Conservation (phyloP, 2,888 invertebrate species). For the Drosophila borealis region DNA sequence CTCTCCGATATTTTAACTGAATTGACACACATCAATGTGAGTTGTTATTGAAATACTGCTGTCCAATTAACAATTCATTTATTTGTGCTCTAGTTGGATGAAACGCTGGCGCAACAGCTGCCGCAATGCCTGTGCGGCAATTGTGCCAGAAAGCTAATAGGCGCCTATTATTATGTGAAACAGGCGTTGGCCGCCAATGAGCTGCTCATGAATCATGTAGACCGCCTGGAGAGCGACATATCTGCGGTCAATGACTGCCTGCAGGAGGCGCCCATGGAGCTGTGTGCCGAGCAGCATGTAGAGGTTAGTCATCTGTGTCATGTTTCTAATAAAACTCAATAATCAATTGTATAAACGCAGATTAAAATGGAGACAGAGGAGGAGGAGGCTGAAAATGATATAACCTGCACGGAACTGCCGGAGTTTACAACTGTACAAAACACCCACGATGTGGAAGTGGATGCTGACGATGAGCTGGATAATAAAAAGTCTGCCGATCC, state of each 20-base stretch:
- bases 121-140: slow-evolving; percentile 70
- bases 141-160: slow-evolving; percentile 70
- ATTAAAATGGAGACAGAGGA: slow-evolving; percentile 71
- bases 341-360: slow-evolving; percentile 4
- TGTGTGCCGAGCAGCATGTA: slow-evolving; percentile 71
- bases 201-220: slow-evolving; percentile 58
- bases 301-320: slow-evolving; percentile 27
- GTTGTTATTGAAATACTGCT: slow-evolving; percentile 4
- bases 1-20: slow-evolving; percentile 63
- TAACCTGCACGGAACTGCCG: slow-evolving; percentile 57
- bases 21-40: slow-evolving; percentile 63
- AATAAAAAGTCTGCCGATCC: slow-evolving; percentile 58
- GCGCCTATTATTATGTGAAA: slow-evolving; percentile 71
- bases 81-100: slow-evolving; percentile 34
- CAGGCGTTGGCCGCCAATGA: slow-evolving; percentile 69
- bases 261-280: slow-evolving; percentile 76
- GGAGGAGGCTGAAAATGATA: slow-evolving; percentile 58
- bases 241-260: slow-evolving; percentile 64
- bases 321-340: background rate
- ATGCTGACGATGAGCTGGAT: slow-evolving; percentile 13
- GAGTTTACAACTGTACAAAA: slow-evolving; percentile 44
- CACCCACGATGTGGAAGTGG: slow-evolving; percentile 27
- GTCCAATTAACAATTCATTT: background rate
- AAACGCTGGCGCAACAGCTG: slow-evolving; percentile 42
- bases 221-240: slow-evolving; percentile 22